A percentile compares a stretch with the other conserved stretches of the same genome.
phyloP scores from a whole-genome alignment of 2,113 vertebrate genomes.

The Empidonax alnorum region DNA sequence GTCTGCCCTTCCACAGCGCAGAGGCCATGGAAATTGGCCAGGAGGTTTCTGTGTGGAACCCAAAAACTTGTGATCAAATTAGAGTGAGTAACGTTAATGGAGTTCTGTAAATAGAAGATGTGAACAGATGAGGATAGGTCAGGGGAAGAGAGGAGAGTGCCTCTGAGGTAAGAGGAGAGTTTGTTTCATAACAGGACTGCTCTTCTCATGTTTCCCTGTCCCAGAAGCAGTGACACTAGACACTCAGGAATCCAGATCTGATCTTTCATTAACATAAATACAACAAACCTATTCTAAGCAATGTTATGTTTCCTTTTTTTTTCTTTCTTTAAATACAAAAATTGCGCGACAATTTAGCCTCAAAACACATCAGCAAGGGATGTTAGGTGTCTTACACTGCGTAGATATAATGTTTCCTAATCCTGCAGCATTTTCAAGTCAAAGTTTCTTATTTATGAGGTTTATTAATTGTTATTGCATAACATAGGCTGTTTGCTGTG shows the following conservation, averaged over 20 bases:
- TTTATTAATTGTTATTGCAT: neutral
- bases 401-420: neutral
- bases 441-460: neutral
- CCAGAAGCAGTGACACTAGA: slow-evolving; percentile 45
- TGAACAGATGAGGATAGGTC: slow-evolving; percentile 64
- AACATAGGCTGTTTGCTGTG: neutral
- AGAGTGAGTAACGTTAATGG: slow-evolving; percentile 12
- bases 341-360: neutral
- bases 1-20: slow-evolving; percentile 4
- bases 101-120: slow-evolving; percentile 71
- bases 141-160: slow-evolving; percentile 58
- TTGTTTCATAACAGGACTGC: slow-evolving; percentile 68
- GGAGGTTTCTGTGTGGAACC: neutral
- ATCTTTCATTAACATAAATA: slow-evolving; percentile 43
- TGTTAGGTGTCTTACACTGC: neutral
- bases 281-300: slow-evolving; percentile 12
- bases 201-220: slow-evolving; percentile 65
- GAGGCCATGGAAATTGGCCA: slow-evolving; percentile 11
- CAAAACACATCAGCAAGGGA: neutral
- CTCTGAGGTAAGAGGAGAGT: slow-evolving; percentile 49
- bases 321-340: neutral
- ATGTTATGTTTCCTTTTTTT: neutral
- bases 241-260: slow-evolving; percentile 36
- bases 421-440: neutral
- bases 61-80: slow-evolving; percentile 50